Evolutionary conservation across 2,113 vertebrate genomes (phyloP).

Genomic region (Oceanodroma tethys): DNA sequence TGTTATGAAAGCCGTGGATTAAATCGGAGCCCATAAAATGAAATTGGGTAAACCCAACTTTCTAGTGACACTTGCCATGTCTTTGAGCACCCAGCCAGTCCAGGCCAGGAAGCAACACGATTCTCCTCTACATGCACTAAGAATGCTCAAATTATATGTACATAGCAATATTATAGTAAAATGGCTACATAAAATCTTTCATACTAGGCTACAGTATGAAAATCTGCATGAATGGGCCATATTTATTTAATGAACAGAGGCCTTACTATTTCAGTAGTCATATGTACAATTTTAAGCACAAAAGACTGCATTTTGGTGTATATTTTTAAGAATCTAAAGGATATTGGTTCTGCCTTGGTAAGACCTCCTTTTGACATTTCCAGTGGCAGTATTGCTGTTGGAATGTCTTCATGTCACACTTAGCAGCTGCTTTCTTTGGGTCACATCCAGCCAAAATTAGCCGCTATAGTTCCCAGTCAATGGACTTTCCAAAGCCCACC

Average conservation of each 20-base stretch:
- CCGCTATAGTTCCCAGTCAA: conserved; percentile 39
- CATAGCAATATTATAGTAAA: background rate
- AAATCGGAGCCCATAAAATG: background rate
- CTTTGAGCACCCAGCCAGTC: background rate
- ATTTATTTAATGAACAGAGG: conserved; percentile 64
- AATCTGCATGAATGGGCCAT: conserved; percentile 35
- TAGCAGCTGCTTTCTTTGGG: conserved; percentile 56
- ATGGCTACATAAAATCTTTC: conserved; percentile 32
- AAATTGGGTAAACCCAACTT: background rate
- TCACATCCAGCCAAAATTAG: conserved; percentile 55
- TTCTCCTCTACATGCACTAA: background rate
- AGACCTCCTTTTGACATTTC: conserved; percentile 52
- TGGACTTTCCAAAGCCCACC: conserved; percentile 54
- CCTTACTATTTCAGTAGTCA: conserved; percentile 46
- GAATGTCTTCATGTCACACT: conserved; percentile 66
- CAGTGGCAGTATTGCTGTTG: conserved; percentile 60
- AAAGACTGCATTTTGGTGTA: conserved; percentile 58
- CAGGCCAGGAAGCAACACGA: background rate
- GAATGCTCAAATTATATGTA: conserved; percentile 1
- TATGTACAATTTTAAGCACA: conserved; percentile 46
- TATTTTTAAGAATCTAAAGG: conserved; percentile 55
- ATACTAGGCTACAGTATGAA: conserved; percentile 40
- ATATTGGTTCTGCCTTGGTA: conserved; percentile 59
- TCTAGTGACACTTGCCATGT: background rate
- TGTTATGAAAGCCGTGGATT: background rate